phyloP scores from a whole-genome alignment of 2,888 invertebrate species.

The Villa cingulata region DNA sequence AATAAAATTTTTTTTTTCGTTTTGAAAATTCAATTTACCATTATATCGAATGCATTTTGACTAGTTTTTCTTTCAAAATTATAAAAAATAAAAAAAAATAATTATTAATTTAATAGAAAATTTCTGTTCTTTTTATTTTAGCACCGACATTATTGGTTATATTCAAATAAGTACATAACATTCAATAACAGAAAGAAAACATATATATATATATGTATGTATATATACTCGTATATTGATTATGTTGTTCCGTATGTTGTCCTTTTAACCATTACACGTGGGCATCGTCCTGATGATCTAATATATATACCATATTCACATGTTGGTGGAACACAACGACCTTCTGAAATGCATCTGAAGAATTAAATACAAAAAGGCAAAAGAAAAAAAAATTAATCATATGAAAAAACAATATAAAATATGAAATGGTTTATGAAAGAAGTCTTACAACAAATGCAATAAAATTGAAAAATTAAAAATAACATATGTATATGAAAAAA shows the following conservation, averaged over 20 bases:
- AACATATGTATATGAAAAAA: background rate
- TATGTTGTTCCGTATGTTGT: background rate
- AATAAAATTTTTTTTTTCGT: too few species aligned
- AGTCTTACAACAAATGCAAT: background rate
- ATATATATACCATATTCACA: conserved; percentile 29
- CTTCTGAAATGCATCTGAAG: conserved; percentile 26
- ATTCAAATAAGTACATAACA: too few species aligned
- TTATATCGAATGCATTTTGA: too few species aligned
- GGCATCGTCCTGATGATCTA: conserved; percentile 28
- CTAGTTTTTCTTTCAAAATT: too few species aligned
- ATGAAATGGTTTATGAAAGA: background rate
- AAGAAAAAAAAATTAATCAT: background rate
- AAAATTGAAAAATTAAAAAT: background rate
- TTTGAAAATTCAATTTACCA: too few species aligned
- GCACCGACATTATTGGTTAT: too few species aligned
- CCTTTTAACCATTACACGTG: conserved; percentile 7
- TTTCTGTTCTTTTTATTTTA: too few species aligned
- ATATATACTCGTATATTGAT: background rate
- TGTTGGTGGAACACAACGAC: conserved; percentile 26
- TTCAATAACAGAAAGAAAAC: too few species aligned
- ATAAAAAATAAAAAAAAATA: too few species aligned
- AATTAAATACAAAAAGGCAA: too few species aligned
- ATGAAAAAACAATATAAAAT: background rate
- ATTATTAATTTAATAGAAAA: too few species aligned
- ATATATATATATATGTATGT: too few species aligned